Conservation (phyloP, 1,140 invertebrate genomes). For the Cardiocondyla obscurior region DNA sequence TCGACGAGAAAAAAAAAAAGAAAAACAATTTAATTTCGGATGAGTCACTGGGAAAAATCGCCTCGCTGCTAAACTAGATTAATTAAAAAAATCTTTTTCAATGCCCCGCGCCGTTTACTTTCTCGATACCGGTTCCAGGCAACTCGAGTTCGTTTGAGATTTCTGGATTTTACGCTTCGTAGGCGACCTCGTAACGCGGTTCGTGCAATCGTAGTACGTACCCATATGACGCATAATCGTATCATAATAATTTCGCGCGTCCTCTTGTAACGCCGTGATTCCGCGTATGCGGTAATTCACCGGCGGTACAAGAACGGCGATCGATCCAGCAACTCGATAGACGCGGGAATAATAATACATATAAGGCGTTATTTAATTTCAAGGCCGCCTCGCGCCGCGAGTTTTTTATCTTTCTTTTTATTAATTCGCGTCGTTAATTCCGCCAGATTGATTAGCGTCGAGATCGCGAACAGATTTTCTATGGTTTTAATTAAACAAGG, state of each 20-base stretch:
- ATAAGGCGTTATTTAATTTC: not conserved
- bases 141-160: not conserved
- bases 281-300: not conserved
- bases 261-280: not conserved
- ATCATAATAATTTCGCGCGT: not conserved
- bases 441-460: not conserved
- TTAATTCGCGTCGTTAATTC: not conserved
- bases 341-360: not conserved
- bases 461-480: not conserved
- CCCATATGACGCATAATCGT: not conserved
- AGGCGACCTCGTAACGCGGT: not conserved
- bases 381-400: not conserved
- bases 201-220: not conserved
- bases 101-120: not conserved
- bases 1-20: too few species aligned
- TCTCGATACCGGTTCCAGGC: not conserved
- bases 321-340: not conserved
- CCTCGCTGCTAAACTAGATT: not conserved
- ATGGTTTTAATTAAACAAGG: constrained; percentile 18
- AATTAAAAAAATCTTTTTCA: not conserved
- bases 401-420: not conserved
- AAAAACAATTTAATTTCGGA: not conserved
- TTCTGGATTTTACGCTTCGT: not conserved
- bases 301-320: not conserved
- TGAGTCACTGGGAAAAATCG: constrained; percentile 3